Percentiles rank a stretch among this genome's conserved stretches.
Evolutionary conservation across 2,888 invertebrate genomes (phyloP).

Genomic region (Hylaea fasciaria): DNA sequence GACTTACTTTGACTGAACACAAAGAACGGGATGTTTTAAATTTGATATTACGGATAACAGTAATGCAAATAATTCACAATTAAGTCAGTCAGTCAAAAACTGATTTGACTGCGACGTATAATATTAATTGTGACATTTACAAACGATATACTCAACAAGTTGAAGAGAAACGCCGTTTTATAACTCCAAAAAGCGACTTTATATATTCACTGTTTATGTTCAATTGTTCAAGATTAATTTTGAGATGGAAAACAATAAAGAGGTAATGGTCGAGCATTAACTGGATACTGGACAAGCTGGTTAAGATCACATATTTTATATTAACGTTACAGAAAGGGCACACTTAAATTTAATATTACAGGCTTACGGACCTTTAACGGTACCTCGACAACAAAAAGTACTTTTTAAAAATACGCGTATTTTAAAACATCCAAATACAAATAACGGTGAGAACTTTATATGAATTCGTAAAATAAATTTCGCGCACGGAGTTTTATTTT

Average conservation of each 20-base stretch:
- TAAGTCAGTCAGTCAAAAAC: too few species aligned
- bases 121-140: too few species aligned
- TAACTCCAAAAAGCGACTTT: conserved; percentile 10
- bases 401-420: conserved; percentile 14
- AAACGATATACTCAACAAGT: too few species aligned
- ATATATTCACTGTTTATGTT: conserved; percentile 16
- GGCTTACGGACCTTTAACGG: conserved; percentile 18
- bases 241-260: conserved; percentile 23
- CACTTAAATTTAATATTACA: conserved; percentile 14
- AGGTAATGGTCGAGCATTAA: conserved; percentile 12
- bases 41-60: too few species aligned
- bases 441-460: conserved; percentile 4
- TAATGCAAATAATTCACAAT: too few species aligned
- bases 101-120: too few species aligned
- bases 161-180: too few species aligned
- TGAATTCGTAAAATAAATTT: too few species aligned
- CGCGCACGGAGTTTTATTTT: too few species aligned
- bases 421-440: conserved; percentile 20
- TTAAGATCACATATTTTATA: conserved; percentile 11
- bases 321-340: conserved; percentile 8
- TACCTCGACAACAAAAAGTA: conserved; percentile 21
- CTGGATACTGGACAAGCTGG: conserved; percentile 19
- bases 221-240: conserved; percentile 13
- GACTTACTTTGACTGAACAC: too few species aligned
- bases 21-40: too few species aligned